Evolutionary conservation across 2,113 vertebrate genomes (phyloP).

Genomic region (Silurus meridionalis): DNA sequence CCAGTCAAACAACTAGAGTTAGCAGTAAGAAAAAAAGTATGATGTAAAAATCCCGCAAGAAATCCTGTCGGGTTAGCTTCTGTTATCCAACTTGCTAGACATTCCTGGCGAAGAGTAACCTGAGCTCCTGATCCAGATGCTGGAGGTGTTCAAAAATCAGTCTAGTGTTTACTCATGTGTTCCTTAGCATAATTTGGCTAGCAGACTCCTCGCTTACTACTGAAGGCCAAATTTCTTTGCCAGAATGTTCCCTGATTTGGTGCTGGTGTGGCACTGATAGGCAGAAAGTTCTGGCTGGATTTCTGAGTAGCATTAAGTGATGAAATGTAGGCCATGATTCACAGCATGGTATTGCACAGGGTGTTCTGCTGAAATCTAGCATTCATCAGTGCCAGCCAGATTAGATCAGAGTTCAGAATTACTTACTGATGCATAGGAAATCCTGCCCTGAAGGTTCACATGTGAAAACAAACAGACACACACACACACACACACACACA

Average conservation of each 20-base stretch:
- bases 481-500: constrained; percentile 11
- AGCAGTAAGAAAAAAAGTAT: neutral
- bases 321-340: neutral
- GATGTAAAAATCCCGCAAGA: neutral
- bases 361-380: neutral
- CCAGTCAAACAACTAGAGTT: neutral
- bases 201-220: neutral
- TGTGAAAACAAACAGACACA: constrained; percentile 11
- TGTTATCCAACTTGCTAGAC: neutral
- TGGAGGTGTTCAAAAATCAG: constrained; percentile 1
- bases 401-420: constrained; percentile 28
- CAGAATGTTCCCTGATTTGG: neutral
- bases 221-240: neutral
- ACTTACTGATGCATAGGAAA: constrained; percentile 21
- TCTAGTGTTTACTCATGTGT: neutral
- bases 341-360: neutral
- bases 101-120: neutral
- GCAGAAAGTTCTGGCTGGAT: neutral
- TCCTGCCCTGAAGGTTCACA: constrained; percentile 21
- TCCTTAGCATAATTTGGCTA: neutral
- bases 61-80: neutral
- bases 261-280: neutral
- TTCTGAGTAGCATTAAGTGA: neutral
- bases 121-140: neutral
- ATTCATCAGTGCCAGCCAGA: neutral